Conservation (phyloP, 2,113 vertebrate species). For the Zapus hudsonius region DNA sequence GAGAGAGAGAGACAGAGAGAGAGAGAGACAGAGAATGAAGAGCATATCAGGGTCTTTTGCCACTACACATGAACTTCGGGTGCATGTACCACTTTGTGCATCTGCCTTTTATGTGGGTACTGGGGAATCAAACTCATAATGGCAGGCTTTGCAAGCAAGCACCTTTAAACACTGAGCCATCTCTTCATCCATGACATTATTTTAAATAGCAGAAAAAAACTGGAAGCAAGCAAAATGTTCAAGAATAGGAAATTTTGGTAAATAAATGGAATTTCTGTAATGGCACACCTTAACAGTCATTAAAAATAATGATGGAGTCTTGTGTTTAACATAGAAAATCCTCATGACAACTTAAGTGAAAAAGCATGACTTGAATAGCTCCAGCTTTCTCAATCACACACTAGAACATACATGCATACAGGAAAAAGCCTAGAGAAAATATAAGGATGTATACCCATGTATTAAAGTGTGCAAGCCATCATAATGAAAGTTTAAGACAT, state of each 20-base stretch:
- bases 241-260: background rate
- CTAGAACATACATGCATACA: background rate
- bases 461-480: background rate
- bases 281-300: background rate
- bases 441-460: background rate
- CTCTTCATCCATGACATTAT: background rate
- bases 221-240: conserved; percentile 2
- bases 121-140: too few relatives aligned
- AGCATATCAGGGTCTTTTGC: too few relatives aligned
- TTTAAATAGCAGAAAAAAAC: conserved; percentile 18
- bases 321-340: too few relatives aligned
- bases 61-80: too few relatives aligned
- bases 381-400: background rate
- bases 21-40: too few relatives aligned
- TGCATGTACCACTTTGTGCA: too few relatives aligned
- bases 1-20: too few relatives aligned
- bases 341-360: background rate
- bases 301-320: too few relatives aligned
- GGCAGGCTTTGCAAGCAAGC: too few relatives aligned
- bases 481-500: background rate
- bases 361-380: background rate
- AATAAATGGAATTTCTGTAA: conserved; percentile 22
- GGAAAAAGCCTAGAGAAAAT: background rate
- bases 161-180: too few relatives aligned
- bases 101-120: too few relatives aligned